phyloP scores from a whole-genome alignment of 2,797 vertebrate genomes.

The Poecile montanus region DNA sequence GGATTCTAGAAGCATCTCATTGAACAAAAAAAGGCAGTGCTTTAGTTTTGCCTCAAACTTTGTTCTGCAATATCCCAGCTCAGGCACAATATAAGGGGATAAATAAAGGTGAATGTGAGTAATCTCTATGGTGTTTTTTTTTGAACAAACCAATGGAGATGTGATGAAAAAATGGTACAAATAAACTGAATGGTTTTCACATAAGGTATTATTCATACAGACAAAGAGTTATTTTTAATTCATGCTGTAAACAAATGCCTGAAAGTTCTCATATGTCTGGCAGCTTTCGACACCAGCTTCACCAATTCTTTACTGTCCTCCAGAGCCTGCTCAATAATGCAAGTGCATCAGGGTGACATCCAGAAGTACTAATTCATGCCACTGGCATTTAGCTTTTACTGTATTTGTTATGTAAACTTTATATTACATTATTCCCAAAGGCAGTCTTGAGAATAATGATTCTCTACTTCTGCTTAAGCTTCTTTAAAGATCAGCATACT shows the following conservation, averaged over 20 bases:
- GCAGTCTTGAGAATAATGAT: neutral
- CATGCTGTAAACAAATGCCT: neutral
- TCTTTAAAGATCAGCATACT: neutral
- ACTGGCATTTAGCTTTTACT: neutral
- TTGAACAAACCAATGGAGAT: neutral
- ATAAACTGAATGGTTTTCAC: neutral
- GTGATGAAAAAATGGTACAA: neutral
- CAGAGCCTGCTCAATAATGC: neutral
- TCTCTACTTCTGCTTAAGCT: neutral
- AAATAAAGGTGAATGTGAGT: neutral
- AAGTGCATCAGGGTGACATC: neutral
- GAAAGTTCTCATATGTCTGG: neutral
- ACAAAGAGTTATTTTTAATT: constrained; percentile 2
- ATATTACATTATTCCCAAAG: neutral
- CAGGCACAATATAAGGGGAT: neutral
- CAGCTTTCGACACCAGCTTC: neutral
- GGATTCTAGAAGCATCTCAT: neutral
- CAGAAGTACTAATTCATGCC: neutral
- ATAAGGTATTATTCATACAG: neutral
- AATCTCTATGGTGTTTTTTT: neutral
- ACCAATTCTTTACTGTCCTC: neutral
- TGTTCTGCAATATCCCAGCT: neutral
- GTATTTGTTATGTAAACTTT: neutral
- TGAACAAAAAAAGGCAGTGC: neutral
- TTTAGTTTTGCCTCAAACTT: neutral